These are phyloP conservation scores for Zoroaster sp. DNA, from an alignment of 53 echinoderm and acorn worm species.

Conservation along the genomic window DNA sequence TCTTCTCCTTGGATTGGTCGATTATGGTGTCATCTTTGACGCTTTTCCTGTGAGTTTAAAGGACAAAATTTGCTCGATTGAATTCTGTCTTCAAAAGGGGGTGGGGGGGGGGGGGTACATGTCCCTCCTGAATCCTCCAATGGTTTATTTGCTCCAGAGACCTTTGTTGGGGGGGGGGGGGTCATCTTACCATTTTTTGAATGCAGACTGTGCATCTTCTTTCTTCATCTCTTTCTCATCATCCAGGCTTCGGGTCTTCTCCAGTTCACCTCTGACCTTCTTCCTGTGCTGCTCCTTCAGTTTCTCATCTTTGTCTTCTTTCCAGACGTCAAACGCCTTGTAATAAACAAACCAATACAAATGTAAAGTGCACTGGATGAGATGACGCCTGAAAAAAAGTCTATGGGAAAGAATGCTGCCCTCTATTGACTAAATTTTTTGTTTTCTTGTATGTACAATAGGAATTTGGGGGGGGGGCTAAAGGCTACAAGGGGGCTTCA, in stretches of 20 bases:
- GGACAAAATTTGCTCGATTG: neutral
- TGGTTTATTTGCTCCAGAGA: no score
- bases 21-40: constrained; percentile 69
- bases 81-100: neutral
- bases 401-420: no score
- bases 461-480: no score
- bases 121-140: no score
- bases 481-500: no score
- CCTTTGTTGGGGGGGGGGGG: neutral
- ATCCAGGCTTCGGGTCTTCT: constrained; percentile 40
- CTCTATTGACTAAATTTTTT: no score
- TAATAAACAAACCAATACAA: neutral
- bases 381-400: no score
- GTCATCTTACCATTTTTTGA: constrained; percentile 57
- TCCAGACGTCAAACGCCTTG: constrained; percentile 76
- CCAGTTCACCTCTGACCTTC: constrained; percentile 58
- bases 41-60: constrained; percentile 49
- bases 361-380: neutral
- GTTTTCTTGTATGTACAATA: no score
- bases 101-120: neutral
- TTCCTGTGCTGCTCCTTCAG: constrained; percentile 68
- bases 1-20: constrained; percentile 54
- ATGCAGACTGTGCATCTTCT: constrained; percentile 61
- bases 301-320: constrained; percentile 76
- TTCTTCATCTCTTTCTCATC: constrained; percentile 55